A percentile compares a stretch with the other conserved stretches of the same genome.
Evolutionary conservation across 2,113 vertebrate species (phyloP).

Genomic region (Pontoporia blainvillei): DNA sequence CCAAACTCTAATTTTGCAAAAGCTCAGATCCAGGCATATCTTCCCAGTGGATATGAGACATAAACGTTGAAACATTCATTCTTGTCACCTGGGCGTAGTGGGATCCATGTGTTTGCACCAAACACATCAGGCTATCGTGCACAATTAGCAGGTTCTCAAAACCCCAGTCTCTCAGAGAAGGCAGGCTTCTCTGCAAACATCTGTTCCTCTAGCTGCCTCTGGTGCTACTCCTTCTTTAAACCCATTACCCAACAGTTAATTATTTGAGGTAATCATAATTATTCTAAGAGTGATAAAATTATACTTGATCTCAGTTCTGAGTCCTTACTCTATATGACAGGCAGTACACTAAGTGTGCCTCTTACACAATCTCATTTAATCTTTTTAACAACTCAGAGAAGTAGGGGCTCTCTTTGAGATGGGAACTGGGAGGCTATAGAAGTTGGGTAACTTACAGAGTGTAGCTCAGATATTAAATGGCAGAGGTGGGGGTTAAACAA

Average conservation of each 20-base stretch:
- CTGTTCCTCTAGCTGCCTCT: background rate
- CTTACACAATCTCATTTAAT: background rate
- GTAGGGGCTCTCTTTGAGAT: background rate
- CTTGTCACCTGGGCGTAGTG: background rate
- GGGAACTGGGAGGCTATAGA: background rate
- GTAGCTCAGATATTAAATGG: background rate
- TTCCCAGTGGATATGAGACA: background rate
- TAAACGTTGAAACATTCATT: background rate
- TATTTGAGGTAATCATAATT: background rate
- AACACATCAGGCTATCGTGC: background rate
- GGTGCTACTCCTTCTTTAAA: background rate
- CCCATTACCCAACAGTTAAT: background rate
- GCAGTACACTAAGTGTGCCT: background rate
- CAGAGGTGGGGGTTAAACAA: background rate
- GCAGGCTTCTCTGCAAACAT: background rate
- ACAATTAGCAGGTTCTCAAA: background rate
- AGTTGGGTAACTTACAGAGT: background rate
- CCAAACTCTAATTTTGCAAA: background rate
- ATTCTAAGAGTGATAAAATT: background rate
- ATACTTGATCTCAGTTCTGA: background rate
- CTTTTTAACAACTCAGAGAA: background rate
- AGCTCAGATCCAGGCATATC: background rate
- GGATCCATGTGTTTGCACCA: background rate
- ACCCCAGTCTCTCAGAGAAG: background rate
- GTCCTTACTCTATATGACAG: background rate